These are phyloP conservation scores for Pemphigus obesinymphae DNA, from an alignment of 1,140 invertebrate genomes.

Conservation along the genomic window DNA sequence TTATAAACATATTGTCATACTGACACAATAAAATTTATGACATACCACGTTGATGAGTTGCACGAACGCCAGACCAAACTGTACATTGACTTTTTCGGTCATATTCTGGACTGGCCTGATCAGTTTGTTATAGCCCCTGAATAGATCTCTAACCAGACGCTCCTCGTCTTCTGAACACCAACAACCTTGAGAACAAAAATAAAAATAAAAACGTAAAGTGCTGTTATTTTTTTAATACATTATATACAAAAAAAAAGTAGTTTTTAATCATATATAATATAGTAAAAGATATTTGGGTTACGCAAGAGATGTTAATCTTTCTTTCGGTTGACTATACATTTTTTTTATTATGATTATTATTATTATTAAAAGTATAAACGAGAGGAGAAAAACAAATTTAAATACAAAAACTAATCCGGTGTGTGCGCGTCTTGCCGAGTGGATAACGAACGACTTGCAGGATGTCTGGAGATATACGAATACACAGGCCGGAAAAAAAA, in stretches of 20 bases:
- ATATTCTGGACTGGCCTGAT: conserved; percentile 97
- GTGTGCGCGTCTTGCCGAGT: not conserved
- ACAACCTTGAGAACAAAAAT: conserved; percentile 45
- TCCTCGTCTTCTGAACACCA: conserved; percentile 92
- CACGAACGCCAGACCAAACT: conserved; percentile 94
- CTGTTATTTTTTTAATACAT: no score
- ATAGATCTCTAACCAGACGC: conserved; percentile 89
- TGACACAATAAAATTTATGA: not conserved
- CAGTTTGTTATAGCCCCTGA: conserved; percentile 97
- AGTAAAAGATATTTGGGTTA: not conserved
- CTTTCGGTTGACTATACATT: not conserved
- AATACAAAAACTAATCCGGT: not conserved
- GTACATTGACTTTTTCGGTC: conserved; percentile 92
- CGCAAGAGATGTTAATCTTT: not conserved
- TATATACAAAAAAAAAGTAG: no score
- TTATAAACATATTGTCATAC: no score
- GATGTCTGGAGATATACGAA: not conserved
- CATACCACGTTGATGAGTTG: conserved; percentile 96
- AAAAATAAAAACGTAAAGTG: conserved; percentile 47
- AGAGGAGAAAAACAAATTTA: not conserved
- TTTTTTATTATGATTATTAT: not conserved
- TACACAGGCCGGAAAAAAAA: conserved; percentile 46
- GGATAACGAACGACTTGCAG: not conserved
- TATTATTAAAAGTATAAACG: not conserved
- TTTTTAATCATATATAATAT: no score